Evolutionary conservation across 2,797 vertebrate species (phyloP).

Genomic region (Spinus pinus): DNA sequence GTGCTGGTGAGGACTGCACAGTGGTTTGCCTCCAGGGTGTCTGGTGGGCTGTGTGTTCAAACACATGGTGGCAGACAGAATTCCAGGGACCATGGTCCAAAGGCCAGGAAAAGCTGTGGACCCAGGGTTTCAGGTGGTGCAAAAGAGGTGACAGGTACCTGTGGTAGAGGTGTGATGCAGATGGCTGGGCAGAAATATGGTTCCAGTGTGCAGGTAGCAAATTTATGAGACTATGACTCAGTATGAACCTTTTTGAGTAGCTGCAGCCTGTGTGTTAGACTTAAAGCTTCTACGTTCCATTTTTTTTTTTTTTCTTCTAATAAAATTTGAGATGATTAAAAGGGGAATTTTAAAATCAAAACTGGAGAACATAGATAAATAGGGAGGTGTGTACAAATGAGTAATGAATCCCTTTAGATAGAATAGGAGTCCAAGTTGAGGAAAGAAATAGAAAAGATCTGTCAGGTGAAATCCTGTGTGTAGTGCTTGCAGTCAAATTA

Average conservation of each 20-base stretch:
- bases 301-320: not conserved
- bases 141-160: not conserved
- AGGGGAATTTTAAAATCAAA: not conserved
- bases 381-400: not conserved
- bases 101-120: not conserved
- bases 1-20: not conserved
- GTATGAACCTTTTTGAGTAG: not conserved
- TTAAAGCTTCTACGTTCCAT: not conserved
- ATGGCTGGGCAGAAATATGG: not conserved
- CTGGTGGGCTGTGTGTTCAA: not conserved
- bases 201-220: not conserved
- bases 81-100: not conserved
- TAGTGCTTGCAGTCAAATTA: rapidly evolving
- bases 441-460: not conserved
- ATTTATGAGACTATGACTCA: not conserved
- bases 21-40: not conserved
- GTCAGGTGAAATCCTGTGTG: not conserved
- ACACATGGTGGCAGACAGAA: not conserved
- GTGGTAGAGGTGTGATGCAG: not conserved
- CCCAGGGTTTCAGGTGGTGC: not conserved
- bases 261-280: not conserved
- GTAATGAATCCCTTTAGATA: not conserved
- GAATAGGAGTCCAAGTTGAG: not conserved
- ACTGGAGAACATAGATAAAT: not conserved
- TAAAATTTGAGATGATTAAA: not conserved